These are phyloP conservation scores for Sinocyclocheilus anophthalmus DNA, from an alignment of 2,113 vertebrate genomes.

Conservation along the genomic window DNA sequence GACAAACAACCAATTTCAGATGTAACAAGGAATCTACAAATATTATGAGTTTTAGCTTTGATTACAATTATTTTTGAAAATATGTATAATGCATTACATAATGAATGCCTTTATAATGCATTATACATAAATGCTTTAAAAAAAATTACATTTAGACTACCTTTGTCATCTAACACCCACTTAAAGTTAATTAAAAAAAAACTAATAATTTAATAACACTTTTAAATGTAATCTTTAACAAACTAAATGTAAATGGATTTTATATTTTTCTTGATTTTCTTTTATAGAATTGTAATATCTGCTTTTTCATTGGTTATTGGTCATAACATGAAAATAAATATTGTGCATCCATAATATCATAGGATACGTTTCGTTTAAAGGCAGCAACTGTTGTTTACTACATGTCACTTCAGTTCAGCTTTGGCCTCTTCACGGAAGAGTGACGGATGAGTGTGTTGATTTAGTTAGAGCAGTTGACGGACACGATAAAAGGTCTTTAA, in stretches of 20 bases:
- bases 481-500: constrained; percentile 49
- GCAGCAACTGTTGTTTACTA: constrained; percentile 1
- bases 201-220: not conserved
- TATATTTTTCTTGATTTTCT: not conserved
- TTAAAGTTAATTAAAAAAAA: no score
- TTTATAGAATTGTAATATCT: not conserved
- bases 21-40: not conserved
- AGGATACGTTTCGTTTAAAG: not conserved
- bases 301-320: not conserved
- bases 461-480: constrained; percentile 41
- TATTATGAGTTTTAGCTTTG: not conserved
- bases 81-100: not conserved
- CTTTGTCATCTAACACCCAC: no score
- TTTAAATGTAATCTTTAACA: not conserved
- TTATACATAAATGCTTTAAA: not conserved
- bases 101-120: not conserved
- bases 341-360: not conserved
- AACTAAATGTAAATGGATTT: not conserved
- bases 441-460: constrained; percentile 38
- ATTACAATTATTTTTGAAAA: not conserved
- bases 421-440: constrained; percentile 18
- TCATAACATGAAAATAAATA: not conserved
- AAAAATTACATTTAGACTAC: no score
- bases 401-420: not conserved
- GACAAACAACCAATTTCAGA: not conserved